These are phyloP conservation scores for Archilochus colubris DNA, from an alignment of 2,113 vertebrate species.

Conservation along the genomic window DNA sequence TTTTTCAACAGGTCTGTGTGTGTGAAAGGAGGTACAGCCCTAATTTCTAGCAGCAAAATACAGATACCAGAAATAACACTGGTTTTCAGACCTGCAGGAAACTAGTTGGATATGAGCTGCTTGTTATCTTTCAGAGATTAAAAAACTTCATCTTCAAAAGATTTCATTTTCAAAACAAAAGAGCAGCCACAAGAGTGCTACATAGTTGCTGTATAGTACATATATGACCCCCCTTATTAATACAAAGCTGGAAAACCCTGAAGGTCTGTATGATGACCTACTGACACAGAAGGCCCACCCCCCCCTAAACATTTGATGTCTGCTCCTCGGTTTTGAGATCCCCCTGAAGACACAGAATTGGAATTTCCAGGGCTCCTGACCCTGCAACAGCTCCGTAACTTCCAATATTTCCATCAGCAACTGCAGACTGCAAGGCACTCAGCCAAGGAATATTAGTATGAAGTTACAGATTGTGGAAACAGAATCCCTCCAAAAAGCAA, in stretches of 20 bases:
- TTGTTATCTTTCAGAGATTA: background rate
- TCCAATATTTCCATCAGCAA: background rate
- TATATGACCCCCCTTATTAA: background rate
- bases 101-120: conserved; percentile 41
- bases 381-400: fast-evolving
- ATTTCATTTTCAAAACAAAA: background rate
- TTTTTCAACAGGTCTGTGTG: background rate
- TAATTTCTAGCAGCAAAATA: conserved; percentile 6
- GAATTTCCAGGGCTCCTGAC: background rate
- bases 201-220: background rate
- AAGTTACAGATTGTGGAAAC: background rate
- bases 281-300: background rate
- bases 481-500: background rate
- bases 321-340: background rate
- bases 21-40: background rate
- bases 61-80: background rate
- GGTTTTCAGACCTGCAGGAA: background rate
- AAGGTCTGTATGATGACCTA: background rate
- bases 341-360: background rate
- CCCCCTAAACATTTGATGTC: background rate
- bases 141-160: background rate
- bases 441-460: background rate
- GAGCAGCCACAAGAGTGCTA: background rate
- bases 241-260: background rate
- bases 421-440: background rate